Base-by-base conservation (phyloP, 2,797 vertebrate genomes). In the Thunnus albacares region DNA sequence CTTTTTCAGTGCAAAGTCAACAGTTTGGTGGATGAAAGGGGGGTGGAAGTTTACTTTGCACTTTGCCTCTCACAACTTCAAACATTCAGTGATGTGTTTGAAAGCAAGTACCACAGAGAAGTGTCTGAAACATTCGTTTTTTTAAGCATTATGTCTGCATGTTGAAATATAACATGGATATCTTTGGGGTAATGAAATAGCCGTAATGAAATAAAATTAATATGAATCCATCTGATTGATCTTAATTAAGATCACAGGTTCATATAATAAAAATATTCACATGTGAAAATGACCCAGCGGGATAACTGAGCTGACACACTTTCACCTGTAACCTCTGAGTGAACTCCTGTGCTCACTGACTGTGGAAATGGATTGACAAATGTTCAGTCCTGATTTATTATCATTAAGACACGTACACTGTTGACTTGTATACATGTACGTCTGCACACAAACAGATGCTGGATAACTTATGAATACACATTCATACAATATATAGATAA, bases 281-380 rank as follows among this genome's bases (percentile, higher is more conserved):
- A 77, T 71, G 33, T 35, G 38, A 53, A 63, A 24, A 17, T 45
- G 24, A 33, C 12, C 2, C 17, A 71, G 17, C 43, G 14, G 49
- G 13, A 60, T 28, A 43, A 6, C n/a, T 5, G 17, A 26, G 30
- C 41, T 65, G 65, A 72, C 41, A 53, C 22, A 81, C 61, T 75
- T 85, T 86, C 41, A 71, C 35, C 57, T 71, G 51, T 71, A 28
- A 80, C 28, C 24, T 70, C 4, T 49, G 5, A 1, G 8, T 61
- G 77, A 87, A 71, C 79, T 62, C 14, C 38, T 22, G 22, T 8
- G 14, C 30, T 79, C 59, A 52, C 41, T 76, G 9, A 7, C n/a
- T 49, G 30, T 51, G 18, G n/a, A 49, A 60, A 89, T 79, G 84
- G 86, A 88, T 63, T 66, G 22, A 51, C 33, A 60, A 70, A 56